Evolutionary conservation across 2,888 invertebrate species (phyloP), one percentile per base, ranked within the genome.

Genomic region (Dolomedes plantarius): DNA sequence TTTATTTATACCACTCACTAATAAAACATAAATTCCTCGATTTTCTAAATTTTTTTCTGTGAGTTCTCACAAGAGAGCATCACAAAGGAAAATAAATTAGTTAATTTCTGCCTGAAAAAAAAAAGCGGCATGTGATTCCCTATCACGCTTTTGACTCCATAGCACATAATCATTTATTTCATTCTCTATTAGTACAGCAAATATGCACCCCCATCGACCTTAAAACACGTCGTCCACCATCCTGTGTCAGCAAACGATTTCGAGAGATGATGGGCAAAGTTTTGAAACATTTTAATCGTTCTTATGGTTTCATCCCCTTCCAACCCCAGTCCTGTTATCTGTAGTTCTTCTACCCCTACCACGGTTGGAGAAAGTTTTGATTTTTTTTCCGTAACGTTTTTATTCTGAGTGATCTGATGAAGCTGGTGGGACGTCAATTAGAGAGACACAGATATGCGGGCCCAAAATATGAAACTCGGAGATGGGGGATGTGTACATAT

Each of bases 371-470:
- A 23, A 36, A 56, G 56, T 56, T 56, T 56, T 56, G 56, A 56
- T 23, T 23, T 56, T 56, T 23, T 56, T 23, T 46, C 16, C 16
- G 16, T 23, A 16, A 23, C 23, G 56, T 11, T 56, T 56, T 56
- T 56, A 56, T 56, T 56, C 23, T 3, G 19, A 23, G 5, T 2
- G 56, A 56, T 79, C 39, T 69, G 81, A 81, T 81, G 81, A 75
- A 81, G 62, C 68, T 81, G 69, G 81, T 28, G 81, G 81, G 81
- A 75, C 75, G 81, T 81, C 81, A 81, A 81, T 81, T 81, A 81
- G 81, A 62, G 31, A 75, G 81, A 75, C 74, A 73, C 74, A 56
- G 81, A 81, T 80, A 81, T 73, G 41, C 39, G 29, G 67, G 65
- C 28, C 41, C 27, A 56, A 56, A 74, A 68, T 81, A 68, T 41